Evolutionary conservation across 2,797 vertebrate species (phyloP).

Genomic region (Tenualosa ilisha): DNA sequence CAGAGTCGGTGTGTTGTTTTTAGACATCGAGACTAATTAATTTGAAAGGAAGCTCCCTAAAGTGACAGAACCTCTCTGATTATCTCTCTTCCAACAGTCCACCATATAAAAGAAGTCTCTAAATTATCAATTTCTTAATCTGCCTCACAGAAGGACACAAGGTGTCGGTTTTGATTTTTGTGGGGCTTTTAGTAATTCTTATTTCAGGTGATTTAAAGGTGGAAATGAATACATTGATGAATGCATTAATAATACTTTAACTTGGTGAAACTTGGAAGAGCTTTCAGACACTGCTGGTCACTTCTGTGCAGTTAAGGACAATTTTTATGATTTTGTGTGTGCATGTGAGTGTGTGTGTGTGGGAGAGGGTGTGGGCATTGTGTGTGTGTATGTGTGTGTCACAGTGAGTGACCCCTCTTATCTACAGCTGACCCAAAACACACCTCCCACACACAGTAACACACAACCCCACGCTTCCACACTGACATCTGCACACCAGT

Average conservation of each 20-base stretch:
- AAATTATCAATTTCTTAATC: not conserved
- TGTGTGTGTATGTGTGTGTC: slow-evolving; percentile 22
- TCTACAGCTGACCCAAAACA: slow-evolving; percentile 42
- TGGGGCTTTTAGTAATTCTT: not conserved
- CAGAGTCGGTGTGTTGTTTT: not conserved
- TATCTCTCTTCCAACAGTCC: not conserved
- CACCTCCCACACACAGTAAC: slow-evolving; percentile 13
- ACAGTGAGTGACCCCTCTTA: slow-evolving; percentile 44
- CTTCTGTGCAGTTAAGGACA: slow-evolving; percentile 20
- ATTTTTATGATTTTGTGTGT: slow-evolving; percentile 35
- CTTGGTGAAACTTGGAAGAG: not conserved
- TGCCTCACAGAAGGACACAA: not conserved
- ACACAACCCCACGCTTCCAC: not conserved
- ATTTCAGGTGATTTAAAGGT: not conserved
- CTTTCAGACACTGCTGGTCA: not conserved
- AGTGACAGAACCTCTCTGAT: not conserved
- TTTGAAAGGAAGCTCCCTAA: slow-evolving; percentile 11
- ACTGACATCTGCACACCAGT: not conserved
- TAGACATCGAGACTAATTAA: not conserved
- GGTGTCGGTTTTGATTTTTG: not conserved
- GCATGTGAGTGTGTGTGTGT: not conserved
- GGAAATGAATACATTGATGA: not conserved
- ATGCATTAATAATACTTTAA: not conserved
- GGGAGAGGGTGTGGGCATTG: not conserved
- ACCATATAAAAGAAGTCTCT: not conserved